Evolutionary conservation across 2,888 invertebrate genomes (phyloP), one percentile per base, ranked within the genome.

Genomic region (Maniola hyperantus): DNA sequence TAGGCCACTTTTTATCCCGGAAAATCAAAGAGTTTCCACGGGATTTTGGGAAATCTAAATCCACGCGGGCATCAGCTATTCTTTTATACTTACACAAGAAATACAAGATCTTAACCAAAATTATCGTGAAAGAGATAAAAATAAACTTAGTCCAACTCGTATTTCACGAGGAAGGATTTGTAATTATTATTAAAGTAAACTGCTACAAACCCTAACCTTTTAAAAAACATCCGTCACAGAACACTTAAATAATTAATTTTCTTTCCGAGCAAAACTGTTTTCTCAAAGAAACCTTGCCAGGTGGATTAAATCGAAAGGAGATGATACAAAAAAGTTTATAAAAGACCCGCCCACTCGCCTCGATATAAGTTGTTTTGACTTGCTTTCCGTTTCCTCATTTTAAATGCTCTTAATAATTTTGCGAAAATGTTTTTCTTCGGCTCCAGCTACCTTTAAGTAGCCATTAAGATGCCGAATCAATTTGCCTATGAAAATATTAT

Each of bases 221-320:
- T n/a, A 53, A 53, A n/a, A 62, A 62, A 53, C 39, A 26, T 62
- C 39, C 42, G n/a, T 20, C 62, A 62, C 42, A 62, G 62, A 42
- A 62, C 42, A 51, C 53, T 62, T 62, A 53, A 39, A 62, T 62
- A 53, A 61, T 61, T 61, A 61, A 62, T 62, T 60, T 62, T 53
- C 53, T 62, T 53, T 53, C 26, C 53, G 39, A 53, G 62, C 39
- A 62, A 62, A 42, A 53, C 39, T 42, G 53, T 62, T 62, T 53
- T 53, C 42, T 62, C 53, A 62, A 62, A 48, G 62, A 62, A 62
- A 62, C 62, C 61, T 53, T 62, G 51, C 53, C 53, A 42, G 53
- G 62, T 62, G 53, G 62, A 53, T 62, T 62, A 62, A 62, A 62
- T 62, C 42, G 53, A 42, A 53, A 50, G 57, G 20, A 57, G 50